Percentiles rank a stretch among this genome's conserved stretches.
These are phyloP conservation scores for Poicephalus meyeri DNA, from an alignment of 2,113 vertebrate genomes.

Conservation along the genomic window DNA sequence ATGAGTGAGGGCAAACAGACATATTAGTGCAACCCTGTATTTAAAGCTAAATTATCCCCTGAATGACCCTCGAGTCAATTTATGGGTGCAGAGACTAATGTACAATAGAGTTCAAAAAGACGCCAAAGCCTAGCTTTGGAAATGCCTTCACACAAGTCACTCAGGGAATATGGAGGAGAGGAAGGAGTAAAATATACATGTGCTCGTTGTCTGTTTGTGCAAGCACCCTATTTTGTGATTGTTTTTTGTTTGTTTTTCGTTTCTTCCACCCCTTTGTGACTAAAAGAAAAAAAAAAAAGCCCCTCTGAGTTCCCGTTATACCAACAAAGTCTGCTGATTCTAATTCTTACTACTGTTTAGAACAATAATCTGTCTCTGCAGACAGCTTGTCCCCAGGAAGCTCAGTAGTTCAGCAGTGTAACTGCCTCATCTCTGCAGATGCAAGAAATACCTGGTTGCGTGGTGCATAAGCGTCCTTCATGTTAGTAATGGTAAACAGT, in stretches of 20 bases:
- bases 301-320: not conserved
- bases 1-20: slow-evolving; percentile 47
- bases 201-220: not conserved
- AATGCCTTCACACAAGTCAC: not conserved
- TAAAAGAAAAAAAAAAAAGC: not conserved
- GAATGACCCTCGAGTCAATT: slow-evolving; percentile 53
- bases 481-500: not conserved
- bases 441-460: not conserved
- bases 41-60: slow-evolving; percentile 53
- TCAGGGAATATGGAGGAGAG: not conserved
- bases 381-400: not conserved
- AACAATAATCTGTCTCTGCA: not conserved
- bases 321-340: not conserved
- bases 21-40: slow-evolving; percentile 28
- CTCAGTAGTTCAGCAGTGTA: not conserved
- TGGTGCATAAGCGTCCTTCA: not conserved
- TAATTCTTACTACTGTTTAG: not conserved
- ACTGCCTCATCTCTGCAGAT: not conserved
- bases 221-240: not conserved
- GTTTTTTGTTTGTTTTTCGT: not conserved
- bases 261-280: not conserved
- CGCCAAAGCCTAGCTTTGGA: not conserved
- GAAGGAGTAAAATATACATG: not conserved
- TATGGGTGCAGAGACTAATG: slow-evolving; percentile 32
- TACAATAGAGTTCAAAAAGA: not conserved